Base-by-base conservation (phyloP, 2,888 invertebrate species). In the Plebejus anna region DNA sequence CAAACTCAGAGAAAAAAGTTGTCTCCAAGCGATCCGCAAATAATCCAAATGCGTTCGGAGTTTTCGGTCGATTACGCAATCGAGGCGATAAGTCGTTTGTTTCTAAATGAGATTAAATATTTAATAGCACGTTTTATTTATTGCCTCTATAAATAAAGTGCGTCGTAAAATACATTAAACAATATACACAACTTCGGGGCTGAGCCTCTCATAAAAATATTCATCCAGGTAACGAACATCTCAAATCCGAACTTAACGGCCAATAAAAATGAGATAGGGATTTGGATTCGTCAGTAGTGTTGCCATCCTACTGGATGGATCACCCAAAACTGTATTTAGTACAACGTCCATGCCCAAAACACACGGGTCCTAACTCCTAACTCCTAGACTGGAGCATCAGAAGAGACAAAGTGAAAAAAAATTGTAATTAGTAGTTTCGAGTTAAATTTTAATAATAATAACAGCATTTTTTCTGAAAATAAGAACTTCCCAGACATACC, bases 161-260 rank as follows among this genome's bases (percentile, higher is more conserved):
- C 11, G 51, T 73, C 73, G 73, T 73, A 51, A 73, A 73, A 73
- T 72, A 72, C 47, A 42, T 72, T 42, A 72, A 72, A 72, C 28
- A 72, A 22, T 28, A 47, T 51, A 76, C 55, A 71, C 76, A 76
- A 59, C 71, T 57, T 71, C 57, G 72, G 32, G 73, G 55, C 73
- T 16, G 57, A 76, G 70, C 57, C 87, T 87, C 84, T 86, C 85
- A 84, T 84, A 87, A 88, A 91, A 90, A 89, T 88, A 89, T 86
- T 85, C 86, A 90, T 89, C 88, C 84, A 84, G 84, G 82, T 81
- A 83, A 82, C 78, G 79, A 77, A 76, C 75, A 87, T 87, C 86
- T 84, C 79, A 80, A 85, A 87, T 86, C 85, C 86, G 91, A 90
- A 91, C 86, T 88, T 85, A 87, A 86, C 85, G 85, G 79, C 79